Base-by-base conservation (phyloP, 92 coral and sea anemone species). In the Galaxea fascicularis region DNA sequence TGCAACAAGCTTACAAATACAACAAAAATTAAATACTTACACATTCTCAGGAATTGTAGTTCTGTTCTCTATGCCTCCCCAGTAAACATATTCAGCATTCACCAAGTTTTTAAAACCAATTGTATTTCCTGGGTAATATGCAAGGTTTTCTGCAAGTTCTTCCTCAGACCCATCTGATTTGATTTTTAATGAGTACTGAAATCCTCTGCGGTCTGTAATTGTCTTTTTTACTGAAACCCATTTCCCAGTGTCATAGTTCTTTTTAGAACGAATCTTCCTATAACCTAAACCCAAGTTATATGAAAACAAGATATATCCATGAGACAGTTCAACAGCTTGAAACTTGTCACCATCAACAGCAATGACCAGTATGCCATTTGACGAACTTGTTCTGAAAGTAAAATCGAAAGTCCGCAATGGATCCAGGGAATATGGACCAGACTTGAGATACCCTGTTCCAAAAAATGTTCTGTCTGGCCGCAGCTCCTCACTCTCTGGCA, bases 271-370 rank as follows among this genome's bases (percentile, higher is more conserved):
- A 41, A 88, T 24, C 13, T 46, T 22, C 28, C 58, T 59, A n/a
- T 58, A 71, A 13, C 94, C 92, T 44, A 8, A 47, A 8, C 92
- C 88, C 77, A 77, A 25, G 60, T 91, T 91, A 51, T 91, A 91
- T 24, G 77, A 59, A 39, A 47, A 68, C 52, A 82, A 68, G 3
- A 91, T n/a, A 28, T 45, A 63, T 1, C 92, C 89, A 58, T 88
- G 30, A 4, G 79, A 41, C 24, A 91, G 44, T 26, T 91, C 92
- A 35, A 91, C 72, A 76, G 90, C 78, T 27, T 68, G 65, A 26
- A 91, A 91, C 3, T n/a, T 29, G 3, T 71, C 57, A 15, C 14
- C 65, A 70, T 74, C 81, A 70, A 91, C 75, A 25, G 82, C 92
- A 30, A 88, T 81, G 6, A 91, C 66, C 49, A 91, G 82, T 2